Conservation (phyloP, 2,888 invertebrate genomes). For the Coenonympha arcania region DNA sequence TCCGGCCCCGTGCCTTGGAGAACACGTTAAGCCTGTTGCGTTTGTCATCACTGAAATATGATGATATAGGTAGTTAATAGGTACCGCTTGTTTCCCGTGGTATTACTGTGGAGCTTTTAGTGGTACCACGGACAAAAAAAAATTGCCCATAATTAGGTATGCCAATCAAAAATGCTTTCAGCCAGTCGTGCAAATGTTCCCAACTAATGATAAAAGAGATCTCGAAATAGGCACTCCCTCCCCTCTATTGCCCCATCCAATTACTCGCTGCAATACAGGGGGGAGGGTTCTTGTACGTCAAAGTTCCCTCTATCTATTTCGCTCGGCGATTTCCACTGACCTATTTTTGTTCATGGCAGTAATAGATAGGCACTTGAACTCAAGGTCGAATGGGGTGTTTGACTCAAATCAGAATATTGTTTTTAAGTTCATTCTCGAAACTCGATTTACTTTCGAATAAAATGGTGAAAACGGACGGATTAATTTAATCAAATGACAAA, state of each 20-base stretch:
- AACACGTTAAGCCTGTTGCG: too few relatives aligned
- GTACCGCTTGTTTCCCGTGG: too few relatives aligned
- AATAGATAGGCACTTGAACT: neutral
- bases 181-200: slow-evolving; percentile 13
- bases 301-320: neutral
- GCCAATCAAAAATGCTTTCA: slow-evolving; percentile 14
- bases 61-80: too few relatives aligned
- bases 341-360: neutral
- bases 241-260: slow-evolving; percentile 5
- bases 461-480: neutral
- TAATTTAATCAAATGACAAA: too few relatives aligned
- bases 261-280: slow-evolving; percentile 1
- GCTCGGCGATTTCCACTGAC: neutral
- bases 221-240: neutral
- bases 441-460: neutral
- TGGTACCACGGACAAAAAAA: too few relatives aligned
- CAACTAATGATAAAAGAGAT: slow-evolving; percentile 14
- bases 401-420: too few relatives aligned
- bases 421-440: too few relatives aligned
- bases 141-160: neutral
- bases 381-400: too few relatives aligned
- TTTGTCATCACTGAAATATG: too few relatives aligned
- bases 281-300: neutral
- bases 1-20: too few relatives aligned
- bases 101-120: too few relatives aligned